These are phyloP conservation scores for Butastur rufipennis DNA, from an alignment of 2,113 vertebrate species.

Conservation along the genomic window DNA sequence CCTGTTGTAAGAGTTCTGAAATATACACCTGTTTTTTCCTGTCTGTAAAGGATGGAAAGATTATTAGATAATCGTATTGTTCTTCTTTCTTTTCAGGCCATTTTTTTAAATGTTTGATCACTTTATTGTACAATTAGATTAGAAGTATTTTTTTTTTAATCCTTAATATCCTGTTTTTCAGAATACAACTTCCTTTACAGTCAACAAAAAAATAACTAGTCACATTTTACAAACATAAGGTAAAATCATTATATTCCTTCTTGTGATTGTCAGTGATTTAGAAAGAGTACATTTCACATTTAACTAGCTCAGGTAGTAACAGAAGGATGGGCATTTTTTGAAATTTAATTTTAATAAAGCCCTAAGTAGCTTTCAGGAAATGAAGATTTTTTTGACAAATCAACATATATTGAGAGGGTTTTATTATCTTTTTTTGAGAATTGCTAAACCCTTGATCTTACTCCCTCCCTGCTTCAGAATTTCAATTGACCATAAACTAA, in stretches of 20 bases:
- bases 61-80: neutral
- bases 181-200: neutral
- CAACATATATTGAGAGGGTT: neutral
- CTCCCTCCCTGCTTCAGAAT: neutral
- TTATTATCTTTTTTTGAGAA: neutral
- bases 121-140: neutral
- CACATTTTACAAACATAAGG: slow-evolving; percentile 26
- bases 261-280: neutral
- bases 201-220: slow-evolving; percentile 18
- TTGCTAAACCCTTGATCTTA: neutral
- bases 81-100: neutral
- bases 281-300: neutral
- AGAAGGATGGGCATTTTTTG: neutral
- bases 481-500: neutral
- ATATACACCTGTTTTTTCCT: neutral
- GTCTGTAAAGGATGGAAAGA: neutral
- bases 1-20: neutral
- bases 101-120: neutral
- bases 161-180: slow-evolving; percentile 52
- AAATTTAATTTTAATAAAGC: neutral
- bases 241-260: slow-evolving; percentile 7
- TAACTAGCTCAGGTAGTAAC: neutral
- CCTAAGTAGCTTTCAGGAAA: neutral
- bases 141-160: slow-evolving; percentile 17
- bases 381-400: neutral